Percentiles rank a stretch among this genome's conserved stretches.
phyloP scores from a whole-genome alignment of 2,797 vertebrate genomes.

The Melanotaenia trifasciata region DNA sequence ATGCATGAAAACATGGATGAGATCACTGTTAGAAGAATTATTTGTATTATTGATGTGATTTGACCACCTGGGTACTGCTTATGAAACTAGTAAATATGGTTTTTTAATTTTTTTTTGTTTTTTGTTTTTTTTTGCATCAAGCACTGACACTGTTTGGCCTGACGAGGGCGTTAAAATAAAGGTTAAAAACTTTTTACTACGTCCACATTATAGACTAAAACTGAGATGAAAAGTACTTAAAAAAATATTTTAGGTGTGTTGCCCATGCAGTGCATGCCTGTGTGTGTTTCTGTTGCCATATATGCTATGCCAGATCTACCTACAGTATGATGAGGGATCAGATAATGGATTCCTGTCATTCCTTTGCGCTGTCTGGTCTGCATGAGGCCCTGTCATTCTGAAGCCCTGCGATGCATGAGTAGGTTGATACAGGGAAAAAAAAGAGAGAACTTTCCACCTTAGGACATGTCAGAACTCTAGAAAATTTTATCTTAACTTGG shows the following conservation, averaged over 20 bases:
- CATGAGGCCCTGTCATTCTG: constrained; percentile 33
- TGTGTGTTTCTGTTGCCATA: neutral
- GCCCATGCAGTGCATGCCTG: neutral
- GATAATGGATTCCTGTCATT: constrained; percentile 77
- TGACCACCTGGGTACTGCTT: neutral
- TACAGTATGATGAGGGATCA: constrained; percentile 49
- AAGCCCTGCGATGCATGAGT: constrained; percentile 3
- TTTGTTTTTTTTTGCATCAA: neutral
- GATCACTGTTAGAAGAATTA: neutral
- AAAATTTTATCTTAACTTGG: constrained; percentile 4
- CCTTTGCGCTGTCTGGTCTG: constrained; percentile 59
- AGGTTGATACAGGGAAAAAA: constrained; percentile 4
- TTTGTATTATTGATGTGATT: neutral
- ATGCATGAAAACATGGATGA: neutral
- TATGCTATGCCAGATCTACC: constrained; percentile 47
- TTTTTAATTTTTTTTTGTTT: too few species aligned
- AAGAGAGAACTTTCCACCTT: neutral
- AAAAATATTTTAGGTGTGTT: neutral
- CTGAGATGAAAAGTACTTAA: constrained; percentile 8
- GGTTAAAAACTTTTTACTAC: neutral
- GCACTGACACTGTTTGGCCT: constrained; percentile 22
- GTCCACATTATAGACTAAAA: neutral
- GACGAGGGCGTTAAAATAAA: constrained; percentile 34
- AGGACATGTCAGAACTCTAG: constrained; percentile 15
- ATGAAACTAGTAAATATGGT: neutral